Evolutionary conservation across 2,797 vertebrate species (phyloP), one percentile per base, ranked within the genome.

Genomic region (Gadopsis bispinosus): DNA sequence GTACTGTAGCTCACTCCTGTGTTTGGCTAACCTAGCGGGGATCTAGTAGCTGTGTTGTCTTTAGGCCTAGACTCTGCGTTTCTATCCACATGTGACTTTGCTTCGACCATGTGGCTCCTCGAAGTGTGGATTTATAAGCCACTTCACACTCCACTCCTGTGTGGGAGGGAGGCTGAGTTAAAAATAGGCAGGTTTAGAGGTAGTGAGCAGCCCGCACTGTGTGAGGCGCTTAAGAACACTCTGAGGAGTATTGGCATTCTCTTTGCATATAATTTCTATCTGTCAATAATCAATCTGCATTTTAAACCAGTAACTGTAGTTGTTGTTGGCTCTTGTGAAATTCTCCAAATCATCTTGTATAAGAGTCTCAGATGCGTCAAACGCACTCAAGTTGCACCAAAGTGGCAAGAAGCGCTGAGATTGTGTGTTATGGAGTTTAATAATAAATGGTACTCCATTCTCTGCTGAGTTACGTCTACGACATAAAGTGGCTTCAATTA

Each of bases 131-230:
- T 92, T 93, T 89, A 84, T 89, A 86, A 93, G 91, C 91, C 92
- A 91, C 92, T 94, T 92, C 90, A 92, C 88, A 89, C 93, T 90
- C 84, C 84, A 79, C 85, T 91, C 90, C 88, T 93, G 92, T 94
- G 94, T 95, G 91, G 94, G 94, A 88, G 92, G 89, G 79, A 91
- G 82, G 89, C 92, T 84, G 88, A 85, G 90, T 90, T 94, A 95
- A 92, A 94, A 93, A 95, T 94, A 94, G 93, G 88, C 84, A 90
- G 87, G 90, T 93, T 93, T 89, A 87, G 91, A 93, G 92, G 92
- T 93, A 92, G 90, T 86, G 91, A 92, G 92, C 92, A 87, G 85
- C 83, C 85, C 29, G 83, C 87, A 80, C 86, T 84, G 89, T 88
- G 83, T 79, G 87, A 83, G 86, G 82, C 73, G 60, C 82, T 88